These are phyloP conservation scores for Prostheceraeus crozeri DNA, from an alignment of 2,888 invertebrate species.

Conservation along the genomic window DNA sequence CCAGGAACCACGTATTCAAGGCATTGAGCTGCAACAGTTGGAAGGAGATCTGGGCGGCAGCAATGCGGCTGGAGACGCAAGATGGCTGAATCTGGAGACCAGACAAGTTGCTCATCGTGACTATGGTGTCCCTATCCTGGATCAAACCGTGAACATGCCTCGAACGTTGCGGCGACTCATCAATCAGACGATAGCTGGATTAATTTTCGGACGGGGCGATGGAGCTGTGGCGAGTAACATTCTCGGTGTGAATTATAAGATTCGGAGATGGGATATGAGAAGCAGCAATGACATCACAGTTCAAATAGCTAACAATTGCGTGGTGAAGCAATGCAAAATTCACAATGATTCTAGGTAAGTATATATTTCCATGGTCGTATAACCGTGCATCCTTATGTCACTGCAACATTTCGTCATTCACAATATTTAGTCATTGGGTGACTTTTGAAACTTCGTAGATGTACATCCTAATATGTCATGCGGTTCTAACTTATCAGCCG, in stretches of 20 bases:
- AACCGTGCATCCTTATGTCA: no score
- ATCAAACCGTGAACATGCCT: conserved; percentile 46
- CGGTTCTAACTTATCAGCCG: no score
- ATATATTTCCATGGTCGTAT: no score
- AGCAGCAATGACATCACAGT: neutral
- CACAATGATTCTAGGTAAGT: conserved; percentile 83
- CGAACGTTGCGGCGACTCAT: neutral
- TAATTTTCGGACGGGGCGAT: conserved; percentile 49
- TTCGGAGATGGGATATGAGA: conserved; percentile 74
- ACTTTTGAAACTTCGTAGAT: no score
- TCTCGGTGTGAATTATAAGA: conserved; percentile 67
- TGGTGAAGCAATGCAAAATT: conserved; percentile 72
- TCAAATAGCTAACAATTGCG: conserved; percentile 62
- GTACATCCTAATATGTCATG: no score
- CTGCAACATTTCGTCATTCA: no score
- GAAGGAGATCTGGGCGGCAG: no score
- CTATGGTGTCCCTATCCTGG: conserved; percentile 49
- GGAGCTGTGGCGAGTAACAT: conserved; percentile 56
- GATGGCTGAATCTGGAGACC: neutral
- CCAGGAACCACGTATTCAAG: no score
- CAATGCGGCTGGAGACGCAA: neutral
- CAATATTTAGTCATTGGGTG: no score
- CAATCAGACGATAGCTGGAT: neutral
- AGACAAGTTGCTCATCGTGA: conserved; percentile 46
- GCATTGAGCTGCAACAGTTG: no score